Evolutionary conservation across 2,797 vertebrate species (phyloP).

Genomic region (Pseudopleuronectes americanus): DNA sequence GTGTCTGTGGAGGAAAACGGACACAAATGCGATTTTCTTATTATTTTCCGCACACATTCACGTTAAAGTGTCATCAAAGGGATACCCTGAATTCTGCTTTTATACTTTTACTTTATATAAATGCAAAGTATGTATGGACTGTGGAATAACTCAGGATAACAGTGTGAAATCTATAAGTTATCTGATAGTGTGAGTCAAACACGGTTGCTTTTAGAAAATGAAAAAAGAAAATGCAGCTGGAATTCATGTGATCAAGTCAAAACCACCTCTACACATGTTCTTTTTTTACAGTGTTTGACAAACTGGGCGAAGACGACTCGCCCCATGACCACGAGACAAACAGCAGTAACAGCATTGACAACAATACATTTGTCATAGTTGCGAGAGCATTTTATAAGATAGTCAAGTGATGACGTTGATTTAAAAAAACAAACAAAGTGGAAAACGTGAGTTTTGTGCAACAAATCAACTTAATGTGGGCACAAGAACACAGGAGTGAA

Average conservation of each 20-base stretch:
- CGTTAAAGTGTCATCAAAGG: conserved; percentile 13
- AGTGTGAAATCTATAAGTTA: conserved; percentile 15
- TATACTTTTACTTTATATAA: background rate
- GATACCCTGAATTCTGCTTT: conserved; percentile 26
- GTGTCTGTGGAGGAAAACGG: background rate
- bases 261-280: conserved; percentile 41
- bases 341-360: conserved; percentile 62
- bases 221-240: conserved; percentile 60
- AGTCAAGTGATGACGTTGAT: conserved; percentile 29
- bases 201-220: conserved; percentile 7
- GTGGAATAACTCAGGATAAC: background rate
- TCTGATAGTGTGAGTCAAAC: conserved; percentile 28
- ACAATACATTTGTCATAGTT: conserved; percentile 68
- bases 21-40: conserved; percentile 25
- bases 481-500: conserved; percentile 10
- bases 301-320: conserved; percentile 43
- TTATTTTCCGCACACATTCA: conserved; percentile 1
- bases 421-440: background rate
- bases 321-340: conserved; percentile 64
- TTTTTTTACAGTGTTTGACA: conserved; percentile 58
- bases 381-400: conserved; percentile 55
- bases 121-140: background rate
- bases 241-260: conserved; percentile 54
- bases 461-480: background rate
- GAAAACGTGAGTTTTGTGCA: conserved; percentile 27